Base-by-base conservation (phyloP, 2,888 invertebrate genomes). In the Limenitis camilla region DNA sequence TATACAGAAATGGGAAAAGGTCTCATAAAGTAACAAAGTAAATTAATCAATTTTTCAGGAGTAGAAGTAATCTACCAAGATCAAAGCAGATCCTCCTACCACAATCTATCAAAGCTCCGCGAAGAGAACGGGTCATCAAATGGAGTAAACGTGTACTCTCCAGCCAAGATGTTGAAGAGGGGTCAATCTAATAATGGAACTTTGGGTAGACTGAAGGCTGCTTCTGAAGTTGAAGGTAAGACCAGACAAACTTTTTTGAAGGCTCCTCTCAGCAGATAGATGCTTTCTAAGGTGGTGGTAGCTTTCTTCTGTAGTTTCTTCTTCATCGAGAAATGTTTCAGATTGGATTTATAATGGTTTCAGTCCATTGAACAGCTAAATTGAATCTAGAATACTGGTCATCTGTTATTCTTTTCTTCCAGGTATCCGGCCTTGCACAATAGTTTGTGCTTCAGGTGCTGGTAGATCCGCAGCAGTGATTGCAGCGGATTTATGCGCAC, bases 401-500 rank as follows among this genome's bases (percentile, higher is more conserved):
- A 6, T 6, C 3, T 30, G 6, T 0, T 7, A n/a, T 28, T 43
- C 40, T 32, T 50, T 61, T 32, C 74, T 74, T 40, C 75, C 88
- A 69, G 88, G 90, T 9, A 78, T 84, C 11, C 94, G 93, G 36
- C 93, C 96, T 46, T 91, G 94, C 69, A 91, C 94, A 61, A 91
- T 95, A 58, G 93, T 94, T 76, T 96, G 96, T 83, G 95, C 97
- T 74, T 94, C 96, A 52, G 94, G 97, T 62, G 97, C 97, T 41
- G 97, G 97, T 0, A 90, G 97, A 49, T 93, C 96, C 10, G 96
- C 96, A 39, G 94, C 95, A 44, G 87, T 96, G 60, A 90, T 96
- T 57, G 94, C 96, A 58, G 92, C 94, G 74, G 97, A 97, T 86
- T 89, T 95, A 60, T 92, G 94, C 66, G 94, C 97, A 81, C 91